Evolutionary conservation across 2,113 vertebrate species (phyloP).

Genomic region (Entomyzon cyanotis): DNA sequence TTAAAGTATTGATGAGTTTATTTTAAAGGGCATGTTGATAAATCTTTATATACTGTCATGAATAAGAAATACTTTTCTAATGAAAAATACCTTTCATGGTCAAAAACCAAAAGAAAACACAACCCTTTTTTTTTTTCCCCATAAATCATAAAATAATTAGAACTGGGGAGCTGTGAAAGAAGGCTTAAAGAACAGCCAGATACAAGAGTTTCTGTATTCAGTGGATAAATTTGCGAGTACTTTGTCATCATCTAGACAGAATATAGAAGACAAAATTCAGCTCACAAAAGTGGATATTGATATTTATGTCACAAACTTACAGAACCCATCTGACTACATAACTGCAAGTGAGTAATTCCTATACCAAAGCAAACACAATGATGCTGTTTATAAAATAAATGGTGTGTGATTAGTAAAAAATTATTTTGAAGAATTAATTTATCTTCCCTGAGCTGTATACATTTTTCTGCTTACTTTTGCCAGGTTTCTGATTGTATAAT

Average conservation of each 20-base stretch:
- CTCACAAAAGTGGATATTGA: constrained; percentile 66
- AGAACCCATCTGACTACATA: constrained; percentile 76
- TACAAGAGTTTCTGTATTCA: constrained; percentile 76
- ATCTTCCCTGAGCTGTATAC: neutral
- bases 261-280: constrained; percentile 76
- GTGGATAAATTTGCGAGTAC: constrained; percentile 75
- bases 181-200: constrained; percentile 64
- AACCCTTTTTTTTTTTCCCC: neutral
- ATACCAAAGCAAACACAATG: neutral
- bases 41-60: neutral
- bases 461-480: neutral
- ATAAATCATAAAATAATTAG: constrained; percentile 54
- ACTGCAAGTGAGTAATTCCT: constrained; percentile 69
- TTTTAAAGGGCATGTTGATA: neutral
- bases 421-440: neutral
- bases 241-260: constrained; percentile 73
- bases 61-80: neutral
- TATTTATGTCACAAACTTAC: constrained; percentile 64
- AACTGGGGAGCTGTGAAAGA: constrained; percentile 77
- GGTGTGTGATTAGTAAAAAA: neutral
- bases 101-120: neutral
- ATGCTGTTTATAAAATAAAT: neutral
- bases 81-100: neutral
- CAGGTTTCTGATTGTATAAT: neutral
- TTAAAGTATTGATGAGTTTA: neutral